These are phyloP conservation scores for Diarsia dahlii DNA, from an alignment of 2,888 invertebrate species.

Conservation along the genomic window DNA sequence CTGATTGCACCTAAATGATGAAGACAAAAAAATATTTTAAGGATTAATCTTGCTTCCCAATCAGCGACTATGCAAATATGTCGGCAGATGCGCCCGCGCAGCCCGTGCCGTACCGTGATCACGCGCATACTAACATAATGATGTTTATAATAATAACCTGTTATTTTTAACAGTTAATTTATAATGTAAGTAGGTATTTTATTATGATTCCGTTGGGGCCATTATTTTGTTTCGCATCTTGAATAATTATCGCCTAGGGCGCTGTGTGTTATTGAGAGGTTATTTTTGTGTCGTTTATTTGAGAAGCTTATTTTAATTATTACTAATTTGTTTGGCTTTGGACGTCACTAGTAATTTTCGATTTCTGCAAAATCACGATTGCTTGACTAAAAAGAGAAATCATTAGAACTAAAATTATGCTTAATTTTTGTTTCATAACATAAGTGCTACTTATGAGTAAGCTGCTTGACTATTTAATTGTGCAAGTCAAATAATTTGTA, in stretches of 20 bases:
- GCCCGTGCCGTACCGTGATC: constrained; percentile 80
- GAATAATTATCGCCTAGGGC: constrained; percentile 69
- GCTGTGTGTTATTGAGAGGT: constrained; percentile 60
- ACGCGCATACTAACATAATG: constrained; percentile 65
- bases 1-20: constrained; percentile 89
- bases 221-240: constrained; percentile 65
- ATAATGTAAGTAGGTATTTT: constrained; percentile 67
- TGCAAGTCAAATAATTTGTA: background rate
- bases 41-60: constrained; percentile 89
- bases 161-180: constrained; percentile 74
- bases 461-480: constrained; percentile 9
- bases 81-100: constrained; percentile 82
- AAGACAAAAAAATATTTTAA: constrained; percentile 90
- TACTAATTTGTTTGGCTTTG: constrained; percentile 65
- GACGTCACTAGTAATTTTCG: constrained; percentile 36
- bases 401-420: constrained; percentile 13
- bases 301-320: constrained; percentile 68
- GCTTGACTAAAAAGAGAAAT: constrained; percentile 35
- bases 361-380: constrained; percentile 36
- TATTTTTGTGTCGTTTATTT: constrained; percentile 59
- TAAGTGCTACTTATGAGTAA: background rate
- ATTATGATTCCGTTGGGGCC: constrained; percentile 59
- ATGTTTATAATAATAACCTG: constrained; percentile 77
- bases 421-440: constrained; percentile 42
- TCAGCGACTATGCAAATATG: constrained; percentile 88